Percentiles rank a stretch among this genome's conserved stretches.
Evolutionary conservation across 2,888 invertebrate species (phyloP).

Genomic region (Periphyllus acericola): DNA sequence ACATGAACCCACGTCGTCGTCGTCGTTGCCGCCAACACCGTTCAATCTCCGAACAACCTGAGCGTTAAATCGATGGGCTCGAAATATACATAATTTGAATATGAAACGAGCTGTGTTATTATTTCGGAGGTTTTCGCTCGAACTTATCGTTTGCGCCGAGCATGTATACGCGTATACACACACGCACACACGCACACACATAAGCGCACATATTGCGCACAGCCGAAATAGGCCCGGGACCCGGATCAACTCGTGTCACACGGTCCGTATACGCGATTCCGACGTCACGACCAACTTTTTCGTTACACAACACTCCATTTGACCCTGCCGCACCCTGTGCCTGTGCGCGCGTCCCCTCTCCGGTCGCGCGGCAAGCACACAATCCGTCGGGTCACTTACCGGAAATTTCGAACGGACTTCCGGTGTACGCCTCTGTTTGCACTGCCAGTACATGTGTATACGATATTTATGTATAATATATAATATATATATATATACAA

Average conservation of each 20-base stretch:
- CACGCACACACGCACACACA: background rate
- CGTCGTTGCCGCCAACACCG: background rate
- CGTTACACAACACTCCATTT: slow-evolving; percentile 4
- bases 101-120: slow-evolving; percentile 20
- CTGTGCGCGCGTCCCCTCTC: background rate
- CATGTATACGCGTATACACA: background rate
- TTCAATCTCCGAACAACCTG: slow-evolving; percentile 22
- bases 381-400: slow-evolving; percentile 16
- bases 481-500: background rate
- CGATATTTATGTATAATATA: too few relatives aligned
- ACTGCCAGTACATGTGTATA: too few relatives aligned
- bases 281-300: slow-evolving; percentile 36
- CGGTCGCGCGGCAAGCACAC: too few relatives aligned
- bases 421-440: background rate
- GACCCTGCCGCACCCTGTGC: background rate
- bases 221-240: background rate
- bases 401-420: slow-evolving; percentile 50
- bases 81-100: slow-evolving; percentile 30
- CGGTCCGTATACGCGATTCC: slow-evolving; percentile 10
- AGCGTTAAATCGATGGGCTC: slow-evolving; percentile 26
- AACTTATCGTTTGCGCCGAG: background rate
- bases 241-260: slow-evolving; percentile 56
- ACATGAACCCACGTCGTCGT: background rate
- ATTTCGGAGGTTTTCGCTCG: slow-evolving; percentile 30
- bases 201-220: too few relatives aligned